A percentile compares a stretch with the other conserved stretches of the same genome.
These are phyloP conservation scores for Drosophila trapezifrons DNA, from an alignment of 1,140 invertebrate genomes.

Conservation along the genomic window DNA sequence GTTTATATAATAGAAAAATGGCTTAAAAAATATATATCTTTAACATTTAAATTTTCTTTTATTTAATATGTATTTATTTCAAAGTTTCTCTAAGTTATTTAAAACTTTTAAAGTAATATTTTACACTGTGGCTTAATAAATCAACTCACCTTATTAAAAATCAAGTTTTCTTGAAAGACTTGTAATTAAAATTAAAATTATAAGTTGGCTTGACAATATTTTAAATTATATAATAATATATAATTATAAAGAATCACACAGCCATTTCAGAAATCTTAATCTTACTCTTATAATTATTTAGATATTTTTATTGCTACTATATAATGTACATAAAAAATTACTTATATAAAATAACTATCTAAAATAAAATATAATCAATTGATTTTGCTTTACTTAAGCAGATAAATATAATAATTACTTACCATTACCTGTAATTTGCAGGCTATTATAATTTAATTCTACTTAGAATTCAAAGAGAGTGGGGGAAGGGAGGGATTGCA, in stretches of 20 bases:
- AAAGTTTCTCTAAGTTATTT: not conserved
- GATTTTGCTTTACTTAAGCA: not conserved
- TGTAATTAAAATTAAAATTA: not conserved
- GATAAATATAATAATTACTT: not conserved
- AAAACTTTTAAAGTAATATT: not conserved
- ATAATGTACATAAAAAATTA: not conserved
- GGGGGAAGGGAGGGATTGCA: slow-evolving; percentile 11
- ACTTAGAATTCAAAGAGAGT: not conserved
- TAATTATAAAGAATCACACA: not conserved
- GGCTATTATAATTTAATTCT: not conserved
- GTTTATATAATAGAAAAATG: not conserved
- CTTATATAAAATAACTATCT: not conserved
- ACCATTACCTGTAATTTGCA: not conserved
- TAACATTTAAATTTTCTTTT: not conserved
- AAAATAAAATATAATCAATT: not conserved
- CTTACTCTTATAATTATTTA: not conserved
- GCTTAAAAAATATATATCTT: not conserved
- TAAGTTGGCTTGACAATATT: not conserved
- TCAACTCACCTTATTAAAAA: not conserved
- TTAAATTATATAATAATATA: not conserved
- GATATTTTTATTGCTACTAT: not conserved
- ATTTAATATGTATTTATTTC: not conserved
- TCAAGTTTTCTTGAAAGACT: too few species aligned
- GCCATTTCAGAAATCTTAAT: not conserved
- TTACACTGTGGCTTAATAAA: not conserved